These are phyloP conservation scores for Pleuronectes platessa DNA, from an alignment of 2,113 vertebrate genomes.

Conservation along the genomic window DNA sequence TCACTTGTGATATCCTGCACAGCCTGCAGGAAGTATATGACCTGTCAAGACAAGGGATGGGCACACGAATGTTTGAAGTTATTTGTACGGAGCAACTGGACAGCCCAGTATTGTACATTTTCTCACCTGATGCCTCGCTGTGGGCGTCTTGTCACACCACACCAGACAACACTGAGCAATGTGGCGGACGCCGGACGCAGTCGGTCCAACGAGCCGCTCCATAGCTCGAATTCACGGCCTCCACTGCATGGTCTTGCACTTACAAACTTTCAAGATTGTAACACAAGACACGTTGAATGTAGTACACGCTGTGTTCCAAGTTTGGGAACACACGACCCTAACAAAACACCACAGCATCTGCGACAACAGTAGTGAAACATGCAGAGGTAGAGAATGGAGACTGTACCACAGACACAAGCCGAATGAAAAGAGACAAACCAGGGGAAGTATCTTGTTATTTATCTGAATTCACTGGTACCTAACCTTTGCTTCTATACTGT, in stretches of 20 bases:
- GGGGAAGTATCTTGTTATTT: conserved; percentile 66
- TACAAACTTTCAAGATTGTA: conserved; percentile 89
- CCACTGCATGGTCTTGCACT: conserved; percentile 79
- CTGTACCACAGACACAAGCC: conserved; percentile 47
- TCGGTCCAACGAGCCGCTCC: conserved; percentile 37
- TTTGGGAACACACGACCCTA: conserved; percentile 40
- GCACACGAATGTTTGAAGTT: conserved; percentile 67
- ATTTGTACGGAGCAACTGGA: conserved; percentile 55
- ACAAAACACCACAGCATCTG: conserved; percentile 26
- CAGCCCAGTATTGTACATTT: conserved; percentile 46
- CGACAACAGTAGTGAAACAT: conserved; percentile 40
- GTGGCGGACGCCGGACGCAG: conserved; percentile 37
- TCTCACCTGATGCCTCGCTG: conserved; percentile 63
- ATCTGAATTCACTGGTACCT: conserved; percentile 78
- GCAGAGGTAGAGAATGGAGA: conserved; percentile 54
- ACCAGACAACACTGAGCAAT: conserved; percentile 30
- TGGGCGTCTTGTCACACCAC: conserved; percentile 23
- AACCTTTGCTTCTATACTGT: conserved; percentile 76
- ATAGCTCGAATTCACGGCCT: conserved; percentile 45
- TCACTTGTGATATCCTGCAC: conserved; percentile 54
- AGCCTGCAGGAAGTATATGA: conserved; percentile 43
- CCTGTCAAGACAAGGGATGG: conserved; percentile 39
- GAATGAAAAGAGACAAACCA: conserved; percentile 46
- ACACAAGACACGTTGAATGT: conserved; percentile 97
- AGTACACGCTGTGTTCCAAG: conserved; percentile 81